Percentiles rank a stretch among this genome's conserved stretches.
Evolutionary conservation across 2,113 vertebrate species (phyloP).

Genomic region (Pyxicephalus adspersus): DNA sequence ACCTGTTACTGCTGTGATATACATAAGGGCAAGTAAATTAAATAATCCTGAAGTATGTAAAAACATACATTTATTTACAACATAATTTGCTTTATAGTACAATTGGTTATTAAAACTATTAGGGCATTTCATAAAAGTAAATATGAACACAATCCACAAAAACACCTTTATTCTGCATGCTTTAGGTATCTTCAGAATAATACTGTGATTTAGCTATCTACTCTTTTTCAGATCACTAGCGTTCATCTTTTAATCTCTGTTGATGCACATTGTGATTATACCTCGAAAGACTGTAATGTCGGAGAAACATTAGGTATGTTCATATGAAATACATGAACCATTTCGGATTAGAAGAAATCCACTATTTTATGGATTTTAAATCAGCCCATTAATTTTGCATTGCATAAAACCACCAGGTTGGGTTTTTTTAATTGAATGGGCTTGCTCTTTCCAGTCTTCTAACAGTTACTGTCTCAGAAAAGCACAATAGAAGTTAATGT

Average conservation of each 20-base stretch:
- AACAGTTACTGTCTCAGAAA: conserved; percentile 13
- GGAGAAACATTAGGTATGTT: conserved; percentile 68
- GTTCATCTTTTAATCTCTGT: conserved; percentile 68
- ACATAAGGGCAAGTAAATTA: too few species aligned
- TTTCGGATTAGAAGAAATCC: conserved; percentile 64
- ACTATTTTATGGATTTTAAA: conserved; percentile 67
- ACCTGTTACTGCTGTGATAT: too few species aligned
- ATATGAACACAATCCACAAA: conserved; percentile 13
- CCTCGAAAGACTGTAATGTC: conserved; percentile 66
- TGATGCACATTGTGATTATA: conserved; percentile 68
- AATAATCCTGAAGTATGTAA: too few species aligned
- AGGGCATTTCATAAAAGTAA: not conserved
- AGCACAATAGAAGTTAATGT: conserved; percentile 42
- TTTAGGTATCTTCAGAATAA: conserved; percentile 29
- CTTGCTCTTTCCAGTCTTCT: conserved; percentile 58
- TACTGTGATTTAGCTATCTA: conserved; percentile 29
- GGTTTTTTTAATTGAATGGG: conserved; percentile 65
- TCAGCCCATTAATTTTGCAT: conserved; percentile 65
- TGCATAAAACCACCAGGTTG: conserved; percentile 65
- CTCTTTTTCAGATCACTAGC: conserved; percentile 47
- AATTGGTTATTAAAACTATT: too few species aligned
- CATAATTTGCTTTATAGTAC: too few species aligned
- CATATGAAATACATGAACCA: conserved; percentile 65
- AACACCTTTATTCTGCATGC: not conserved
- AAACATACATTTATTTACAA: too few species aligned